These are phyloP conservation scores for Acleris emargana DNA, from an alignment of 2,888 invertebrate genomes.

Conservation along the genomic window DNA sequence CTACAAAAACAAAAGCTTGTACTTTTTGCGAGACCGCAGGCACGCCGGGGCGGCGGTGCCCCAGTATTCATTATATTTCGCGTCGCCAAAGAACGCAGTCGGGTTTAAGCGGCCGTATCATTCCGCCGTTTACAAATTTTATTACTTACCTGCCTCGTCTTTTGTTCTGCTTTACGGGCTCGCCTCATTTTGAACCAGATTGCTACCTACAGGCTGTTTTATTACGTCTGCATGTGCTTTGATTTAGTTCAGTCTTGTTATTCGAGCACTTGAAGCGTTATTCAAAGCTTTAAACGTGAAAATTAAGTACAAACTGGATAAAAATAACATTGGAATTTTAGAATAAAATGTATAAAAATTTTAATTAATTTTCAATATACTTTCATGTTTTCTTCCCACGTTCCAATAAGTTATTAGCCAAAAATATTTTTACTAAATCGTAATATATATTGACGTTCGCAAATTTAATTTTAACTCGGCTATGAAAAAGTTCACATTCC, in stretches of 20 bases:
- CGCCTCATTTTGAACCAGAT: slow-evolving; percentile 34
- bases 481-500: too few species aligned
- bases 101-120: slow-evolving; percentile 79
- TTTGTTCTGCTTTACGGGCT: slow-evolving; percentile 63
- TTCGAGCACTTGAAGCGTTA: background rate
- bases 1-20: background rate
- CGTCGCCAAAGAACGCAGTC: slow-evolving; percentile 60
- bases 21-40: slow-evolving; percentile 7
- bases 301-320: too few species aligned
- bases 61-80: slow-evolving; percentile 65
- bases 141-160: slow-evolving; percentile 66
- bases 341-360: too few species aligned
- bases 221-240: slow-evolving; percentile 19
- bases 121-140: slow-evolving; percentile 80
- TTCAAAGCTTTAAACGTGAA: background rate
- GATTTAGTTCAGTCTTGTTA: slow-evolving; percentile 21
- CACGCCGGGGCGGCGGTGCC: slow-evolving; percentile 54
- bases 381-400: too few species aligned
- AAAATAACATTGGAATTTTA: too few species aligned
- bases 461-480: too few species aligned
- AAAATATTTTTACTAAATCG: too few species aligned
- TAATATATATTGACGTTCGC: too few species aligned
- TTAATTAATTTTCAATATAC: too few species aligned
- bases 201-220: slow-evolving; percentile 19
- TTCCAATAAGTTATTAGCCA: too few species aligned